A percentile compares a stretch with the other conserved stretches of the same genome.
Conservation (phyloP, 2,888 invertebrate species). For the Camptogramma bilineatum region DNA sequence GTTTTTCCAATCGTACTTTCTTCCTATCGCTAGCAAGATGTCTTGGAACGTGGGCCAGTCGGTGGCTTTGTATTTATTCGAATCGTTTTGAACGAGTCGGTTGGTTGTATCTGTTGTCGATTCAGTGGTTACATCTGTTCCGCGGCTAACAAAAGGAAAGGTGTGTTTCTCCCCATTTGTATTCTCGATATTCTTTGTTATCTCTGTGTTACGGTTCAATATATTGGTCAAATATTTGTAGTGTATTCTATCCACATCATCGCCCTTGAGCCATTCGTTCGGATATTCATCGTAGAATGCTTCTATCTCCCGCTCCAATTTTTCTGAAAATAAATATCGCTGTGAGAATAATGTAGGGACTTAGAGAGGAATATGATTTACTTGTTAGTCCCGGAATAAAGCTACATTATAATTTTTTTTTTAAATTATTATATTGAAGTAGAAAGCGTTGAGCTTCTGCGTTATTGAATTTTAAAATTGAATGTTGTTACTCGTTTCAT, state of each 20-base stretch:
- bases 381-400: conserved; percentile 11
- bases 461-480: not conserved
- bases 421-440: not conserved
- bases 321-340: conserved; percentile 57
- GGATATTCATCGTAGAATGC: conserved; percentile 72
- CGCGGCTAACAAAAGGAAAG: conserved; percentile 33
- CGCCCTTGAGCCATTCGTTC: conserved; percentile 56
- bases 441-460: not conserved
- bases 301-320: conserved; percentile 71
- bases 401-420: not conserved
- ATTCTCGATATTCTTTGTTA: conserved; percentile 42
- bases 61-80: conserved; percentile 33
- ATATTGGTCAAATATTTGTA: conserved; percentile 55
- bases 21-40: conserved; percentile 71
- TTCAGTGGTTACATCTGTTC: conserved; percentile 33
- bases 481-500: not conserved
- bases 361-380: conserved; percentile 3
- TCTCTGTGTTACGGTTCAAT: conserved; percentile 50
- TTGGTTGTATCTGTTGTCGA: conserved; percentile 32
- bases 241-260: conserved; percentile 58
- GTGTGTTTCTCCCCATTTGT: conserved; percentile 45
- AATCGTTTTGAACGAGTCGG: conserved; percentile 26
- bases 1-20: conserved; percentile 80
- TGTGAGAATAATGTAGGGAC: conserved; percentile 7
- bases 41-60: conserved; percentile 79